Conservation (phyloP, 1,140 invertebrate species). For the Geopemphigus sp. region DNA sequence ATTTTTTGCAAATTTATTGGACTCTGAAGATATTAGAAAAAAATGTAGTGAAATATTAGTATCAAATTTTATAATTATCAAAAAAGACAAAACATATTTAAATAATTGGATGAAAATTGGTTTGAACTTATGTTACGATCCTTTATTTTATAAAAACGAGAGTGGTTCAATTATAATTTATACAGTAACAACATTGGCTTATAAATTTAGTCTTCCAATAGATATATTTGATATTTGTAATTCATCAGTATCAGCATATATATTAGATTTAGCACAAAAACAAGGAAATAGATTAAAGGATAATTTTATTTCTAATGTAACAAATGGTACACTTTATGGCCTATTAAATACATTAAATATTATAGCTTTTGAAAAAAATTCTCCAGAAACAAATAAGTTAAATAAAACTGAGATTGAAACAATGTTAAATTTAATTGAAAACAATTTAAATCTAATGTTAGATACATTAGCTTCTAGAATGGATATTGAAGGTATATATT, state of each 20-base stretch:
- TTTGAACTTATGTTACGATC: conserved; percentile 57
- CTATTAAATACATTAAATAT: conserved; percentile 54
- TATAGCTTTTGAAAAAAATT: conserved; percentile 52
- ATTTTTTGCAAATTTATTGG: conserved; percentile 38
- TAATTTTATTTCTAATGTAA: conserved; percentile 57
- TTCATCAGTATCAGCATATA: conserved; percentile 42
- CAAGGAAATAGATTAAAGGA: conserved; percentile 55
- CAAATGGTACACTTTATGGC: conserved; percentile 56
- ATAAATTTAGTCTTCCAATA: conserved; percentile 44
- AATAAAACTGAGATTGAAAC: conserved; percentile 51
- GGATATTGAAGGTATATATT: conserved; percentile 26
- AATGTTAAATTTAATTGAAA: conserved; percentile 55
- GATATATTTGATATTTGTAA: conserved; percentile 11
- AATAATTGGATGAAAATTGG: conserved; percentile 55
- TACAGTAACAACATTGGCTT: conserved; percentile 54
- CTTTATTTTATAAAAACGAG: conserved; percentile 60
- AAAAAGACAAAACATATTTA: conserved; percentile 42
- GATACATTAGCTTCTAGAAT: conserved; percentile 54
- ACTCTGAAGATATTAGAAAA: conserved; percentile 57
- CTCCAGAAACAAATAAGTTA: conserved; percentile 51
- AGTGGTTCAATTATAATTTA: conserved; percentile 59
- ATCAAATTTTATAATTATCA: conserved; percentile 54
- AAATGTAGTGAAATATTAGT: conserved; percentile 56
- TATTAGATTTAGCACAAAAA: conserved; percentile 53
- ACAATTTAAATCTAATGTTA: conserved; percentile 56